Evolutionary conservation across 2,113 vertebrate genomes (phyloP).

Genomic region (Jaculus jaculus): DNA sequence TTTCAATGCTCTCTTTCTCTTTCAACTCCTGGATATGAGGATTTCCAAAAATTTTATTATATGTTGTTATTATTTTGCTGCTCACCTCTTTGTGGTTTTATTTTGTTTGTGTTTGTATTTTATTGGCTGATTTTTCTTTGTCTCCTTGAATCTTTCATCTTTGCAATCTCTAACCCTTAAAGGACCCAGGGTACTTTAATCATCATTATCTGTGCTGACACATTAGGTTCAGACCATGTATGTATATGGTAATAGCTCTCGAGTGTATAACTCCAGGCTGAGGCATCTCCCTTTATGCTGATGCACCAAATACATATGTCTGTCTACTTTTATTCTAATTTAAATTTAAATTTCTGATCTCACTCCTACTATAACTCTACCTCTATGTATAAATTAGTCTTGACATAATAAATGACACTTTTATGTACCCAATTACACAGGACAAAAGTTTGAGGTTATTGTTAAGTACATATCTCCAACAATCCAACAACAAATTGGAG

Average conservation of each 20-base stretch:
- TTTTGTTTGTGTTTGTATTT: neutral
- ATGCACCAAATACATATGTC: neutral
- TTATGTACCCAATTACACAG: neutral
- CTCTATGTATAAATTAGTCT: too few relatives aligned
- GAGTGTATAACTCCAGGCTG: neutral
- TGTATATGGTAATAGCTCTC: neutral
- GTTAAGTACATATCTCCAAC: neutral
- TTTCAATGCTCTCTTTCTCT: neutral
- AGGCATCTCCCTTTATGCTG: neutral
- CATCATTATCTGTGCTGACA: neutral
- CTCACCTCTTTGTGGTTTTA: neutral
- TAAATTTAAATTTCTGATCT: neutral
- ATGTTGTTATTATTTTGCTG: neutral
- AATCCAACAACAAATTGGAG: neutral
- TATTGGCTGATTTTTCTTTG: neutral
- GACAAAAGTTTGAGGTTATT: neutral
- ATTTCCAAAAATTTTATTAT: neutral
- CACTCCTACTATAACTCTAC: too few relatives aligned
- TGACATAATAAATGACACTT: neutral
- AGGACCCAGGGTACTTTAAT: neutral
- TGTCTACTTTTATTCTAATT: too few relatives aligned
- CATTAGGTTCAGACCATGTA: neutral
- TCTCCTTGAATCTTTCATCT: neutral
- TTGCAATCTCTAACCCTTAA: neutral
- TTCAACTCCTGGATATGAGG: neutral